Conservation (phyloP, 2,888 invertebrate genomes). For the Neoaliturus tenellus region DNA sequence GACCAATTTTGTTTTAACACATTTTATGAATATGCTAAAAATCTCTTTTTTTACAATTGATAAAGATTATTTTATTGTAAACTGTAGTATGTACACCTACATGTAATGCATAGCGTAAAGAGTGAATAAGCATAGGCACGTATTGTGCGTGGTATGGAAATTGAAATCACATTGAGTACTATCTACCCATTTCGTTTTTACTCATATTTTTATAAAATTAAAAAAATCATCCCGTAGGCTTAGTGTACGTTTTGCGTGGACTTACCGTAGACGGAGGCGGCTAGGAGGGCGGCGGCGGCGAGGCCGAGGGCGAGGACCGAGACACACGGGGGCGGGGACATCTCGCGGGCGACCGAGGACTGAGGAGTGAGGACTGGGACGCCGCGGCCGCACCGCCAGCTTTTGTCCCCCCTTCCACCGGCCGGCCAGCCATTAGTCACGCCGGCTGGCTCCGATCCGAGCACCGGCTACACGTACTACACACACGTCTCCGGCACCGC, state of each 20-base stretch:
- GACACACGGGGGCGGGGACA: not conserved
- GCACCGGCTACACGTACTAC: not conserved
- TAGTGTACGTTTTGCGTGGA: not conserved
- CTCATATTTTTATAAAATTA: not conserved
- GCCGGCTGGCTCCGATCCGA: not conserved
- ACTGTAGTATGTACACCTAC: no score
- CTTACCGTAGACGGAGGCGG: slow-evolving; percentile 30
- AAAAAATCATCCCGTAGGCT: not conserved
- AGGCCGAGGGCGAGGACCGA: slow-evolving; percentile 3
- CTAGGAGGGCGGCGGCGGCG: slow-evolving; percentile 1
- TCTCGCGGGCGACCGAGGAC: not conserved
- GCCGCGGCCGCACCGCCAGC: not conserved
- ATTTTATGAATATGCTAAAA: no score
- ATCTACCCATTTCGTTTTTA: not conserved
- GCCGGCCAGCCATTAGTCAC: slow-evolving; percentile 30
- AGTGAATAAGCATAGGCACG: no score
- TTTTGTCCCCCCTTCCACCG: slow-evolving; percentile 36
- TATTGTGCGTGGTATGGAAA: no score
- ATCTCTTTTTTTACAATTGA: no score
- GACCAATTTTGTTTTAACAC: no score
- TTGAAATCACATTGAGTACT: not conserved
- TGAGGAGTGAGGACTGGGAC: not conserved
- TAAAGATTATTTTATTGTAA: no score
- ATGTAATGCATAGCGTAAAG: no score
- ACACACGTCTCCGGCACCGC: no score